Percentiles rank a stretch among this genome's conserved stretches.
phyloP scores from a whole-genome alignment of 2,888 invertebrate genomes.

The Drosophila merina region DNA sequence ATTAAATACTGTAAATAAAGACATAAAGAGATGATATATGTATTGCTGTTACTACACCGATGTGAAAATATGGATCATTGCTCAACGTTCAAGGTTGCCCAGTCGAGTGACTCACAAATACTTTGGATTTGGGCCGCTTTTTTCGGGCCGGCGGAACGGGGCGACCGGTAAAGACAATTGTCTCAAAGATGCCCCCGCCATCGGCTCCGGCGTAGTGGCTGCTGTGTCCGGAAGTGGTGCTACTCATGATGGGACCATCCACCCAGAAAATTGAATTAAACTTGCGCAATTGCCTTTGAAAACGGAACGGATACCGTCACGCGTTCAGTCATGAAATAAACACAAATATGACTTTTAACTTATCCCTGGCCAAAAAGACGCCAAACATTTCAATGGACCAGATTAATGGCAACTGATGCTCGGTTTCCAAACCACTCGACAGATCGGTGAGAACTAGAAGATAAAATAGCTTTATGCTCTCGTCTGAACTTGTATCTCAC shows the following conservation, averaged over 20 bases:
- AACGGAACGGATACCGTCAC: no score
- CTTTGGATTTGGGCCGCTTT: slow-evolving; percentile 80
- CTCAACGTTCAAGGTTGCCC: slow-evolving; percentile 48
- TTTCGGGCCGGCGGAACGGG: slow-evolving; percentile 82
- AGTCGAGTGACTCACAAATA: slow-evolving; percentile 72
- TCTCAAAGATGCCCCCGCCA: slow-evolving; percentile 63
- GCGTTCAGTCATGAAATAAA: slow-evolving; percentile 3
- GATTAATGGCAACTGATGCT: slow-evolving; percentile 32
- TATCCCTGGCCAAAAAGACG: slow-evolving; percentile 65
- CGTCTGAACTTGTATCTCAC: slow-evolving; percentile 26
- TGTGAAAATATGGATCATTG: slow-evolving; percentile 21
- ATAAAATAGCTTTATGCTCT: slow-evolving; percentile 31
- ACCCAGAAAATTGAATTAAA: slow-evolving; percentile 29
- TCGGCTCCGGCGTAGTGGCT: slow-evolving; percentile 65
- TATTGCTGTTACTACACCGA: slow-evolving; percentile 48
- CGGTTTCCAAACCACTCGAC: slow-evolving; percentile 42
- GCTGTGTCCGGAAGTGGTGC: slow-evolving; percentile 80
- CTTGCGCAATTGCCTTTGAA: slow-evolving; percentile 60
- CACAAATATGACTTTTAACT: slow-evolving; percentile 50
- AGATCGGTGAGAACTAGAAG: slow-evolving; percentile 51
- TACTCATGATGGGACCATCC: slow-evolving; percentile 63
- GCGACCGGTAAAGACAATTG: slow-evolving; percentile 71
- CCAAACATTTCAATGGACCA: slow-evolving; percentile 62
- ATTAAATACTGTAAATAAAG: slow-evolving; percentile 35
- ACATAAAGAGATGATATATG: slow-evolving; percentile 31